Base-by-base conservation (phyloP, 2,797 vertebrate genomes). In the Chrysocyon brachyurus region DNA sequence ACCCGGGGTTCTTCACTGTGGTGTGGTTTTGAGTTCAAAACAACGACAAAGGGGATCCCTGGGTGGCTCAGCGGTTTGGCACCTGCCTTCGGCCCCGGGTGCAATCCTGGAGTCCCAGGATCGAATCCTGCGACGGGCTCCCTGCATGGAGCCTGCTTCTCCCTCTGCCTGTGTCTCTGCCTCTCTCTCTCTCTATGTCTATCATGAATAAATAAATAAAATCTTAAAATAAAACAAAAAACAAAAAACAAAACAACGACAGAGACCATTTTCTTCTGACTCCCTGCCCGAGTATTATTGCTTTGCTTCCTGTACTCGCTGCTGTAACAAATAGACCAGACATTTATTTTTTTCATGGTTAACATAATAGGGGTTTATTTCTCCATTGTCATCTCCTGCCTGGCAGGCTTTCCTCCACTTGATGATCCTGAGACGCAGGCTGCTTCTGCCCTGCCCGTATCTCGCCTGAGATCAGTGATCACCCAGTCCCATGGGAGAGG, bases 1-100 rank as follows among this genome's bases (percentile, higher is more conserved):
- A 84, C 70, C 22, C 59, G 12, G 21, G 52, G 3, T 91, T 96
- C 90, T 92, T 98, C 14, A 68, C n/a, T 66, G n/a, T 63, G 91
- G 40, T 91, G 31, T 73, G 54, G 57, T 61, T 94, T 97, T 82
- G 12, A 61, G 31, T 70, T 87, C 72, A 79, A 77, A 96, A 83
- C 61, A n/a, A 77, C 77, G 77, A 75, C 16, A 16, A 59, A 57
- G 36, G 40, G 40, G 40, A 46, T 46, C 40, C 7, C 40, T 46
- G 40, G 40, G 40, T 46, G 40, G 40, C 40, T 46, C 40, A 46
- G 40, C 40, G 6, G 6, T 46, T 46, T 46, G 40, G 40, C 7
- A 0, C 40, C 40, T 46, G 40, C 40, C 40, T 46, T 46, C 40
- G 40, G 40, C 40, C 40, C 40, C 6, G 40, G 40, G 40, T 46